These are phyloP conservation scores for Andrena hattorfiana DNA, from an alignment of 2,888 invertebrate species.

Conservation along the genomic window DNA sequence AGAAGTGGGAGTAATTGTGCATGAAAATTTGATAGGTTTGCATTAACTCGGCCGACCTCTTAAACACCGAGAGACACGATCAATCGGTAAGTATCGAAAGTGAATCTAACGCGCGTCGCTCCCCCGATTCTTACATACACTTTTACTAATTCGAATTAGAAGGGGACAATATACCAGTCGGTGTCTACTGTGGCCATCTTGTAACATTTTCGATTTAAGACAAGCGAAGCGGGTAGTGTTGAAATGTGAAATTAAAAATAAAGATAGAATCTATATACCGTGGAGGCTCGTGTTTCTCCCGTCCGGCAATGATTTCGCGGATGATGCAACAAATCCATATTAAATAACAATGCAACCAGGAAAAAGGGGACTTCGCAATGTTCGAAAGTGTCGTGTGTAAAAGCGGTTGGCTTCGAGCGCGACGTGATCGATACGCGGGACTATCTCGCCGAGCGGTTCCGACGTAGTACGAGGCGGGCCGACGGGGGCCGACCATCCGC, in stretches of 20 bases:
- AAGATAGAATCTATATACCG: conserved; percentile 10
- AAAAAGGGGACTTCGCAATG: conserved; percentile 17
- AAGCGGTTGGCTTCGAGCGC: conserved; percentile 66
- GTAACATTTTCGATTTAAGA: conserved; percentile 1
- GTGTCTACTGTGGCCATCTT: conserved; percentile 28
- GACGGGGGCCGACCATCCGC: conserved; percentile 43
- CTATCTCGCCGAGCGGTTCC: conserved; percentile 40
- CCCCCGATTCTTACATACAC: neutral
- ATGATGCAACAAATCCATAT: neutral
- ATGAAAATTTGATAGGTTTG: conserved; percentile 69
- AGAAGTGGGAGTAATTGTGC: conserved; percentile 71
- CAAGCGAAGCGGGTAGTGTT: neutral
- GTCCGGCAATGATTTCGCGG: neutral
- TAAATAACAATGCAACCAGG: conserved; percentile 17
- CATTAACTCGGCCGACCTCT: conserved; percentile 67
- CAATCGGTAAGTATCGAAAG: conserved; percentile 52
- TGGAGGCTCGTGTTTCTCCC: neutral
- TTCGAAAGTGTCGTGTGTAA: conserved; percentile 61
- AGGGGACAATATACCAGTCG: neutral
- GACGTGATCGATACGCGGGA: conserved; percentile 71
- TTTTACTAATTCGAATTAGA: neutral
- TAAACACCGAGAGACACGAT: conserved; percentile 58
- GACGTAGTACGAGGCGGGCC: conserved; percentile 45
- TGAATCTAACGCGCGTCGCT: neutral
- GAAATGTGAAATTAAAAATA: neutral